Percentiles rank a stretch among this genome's conserved stretches.
Conservation (phyloP, 1,140 invertebrate genomes). For the Heliconius nattereri region DNA sequence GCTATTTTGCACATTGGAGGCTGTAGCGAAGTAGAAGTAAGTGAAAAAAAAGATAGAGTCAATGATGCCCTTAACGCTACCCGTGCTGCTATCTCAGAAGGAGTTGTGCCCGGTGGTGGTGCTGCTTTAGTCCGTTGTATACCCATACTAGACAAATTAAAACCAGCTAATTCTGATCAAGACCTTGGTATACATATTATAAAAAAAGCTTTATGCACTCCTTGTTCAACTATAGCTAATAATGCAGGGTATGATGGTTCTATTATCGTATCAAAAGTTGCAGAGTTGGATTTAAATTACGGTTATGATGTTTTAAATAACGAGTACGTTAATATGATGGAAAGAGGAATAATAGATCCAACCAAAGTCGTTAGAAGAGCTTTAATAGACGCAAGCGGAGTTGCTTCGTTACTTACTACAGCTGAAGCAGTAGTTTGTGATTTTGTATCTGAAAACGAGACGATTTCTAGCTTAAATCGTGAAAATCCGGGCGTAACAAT, state of each 20-base stretch:
- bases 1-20: constrained; percentile 98
- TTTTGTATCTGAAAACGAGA: constrained; percentile 65
- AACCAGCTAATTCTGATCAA: constrained; percentile 93
- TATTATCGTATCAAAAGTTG: constrained; percentile 95
- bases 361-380: constrained; percentile 99
- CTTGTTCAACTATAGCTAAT: constrained; percentile 96
- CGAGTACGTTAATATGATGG: constrained; percentile 98
- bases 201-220: constrained; percentile 94
- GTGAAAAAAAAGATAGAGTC: constrained; percentile 99
- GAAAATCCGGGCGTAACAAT: constrained; percentile 41
- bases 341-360: constrained; percentile 99
- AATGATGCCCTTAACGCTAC: constrained; percentile 99
- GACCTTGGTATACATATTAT: constrained; percentile 94
- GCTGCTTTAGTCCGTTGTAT: constrained; percentile 96
- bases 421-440: constrained; percentile 98
- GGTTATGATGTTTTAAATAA: constrained; percentile 98
- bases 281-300: constrained; percentile 86
- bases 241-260: constrained; percentile 98
- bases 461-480: constrained; percentile 19
- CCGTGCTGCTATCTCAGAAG: constrained; percentile 98
- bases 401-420: constrained; percentile 98
- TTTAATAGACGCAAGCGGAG: constrained; percentile 97
- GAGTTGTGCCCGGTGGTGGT: constrained; percentile 99
- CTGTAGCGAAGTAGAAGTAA: constrained; percentile 98
- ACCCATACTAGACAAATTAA: constrained; percentile 86